phyloP scores from a whole-genome alignment of 2,113 vertebrate species.

The Rhinolophus sinicus region DNA sequence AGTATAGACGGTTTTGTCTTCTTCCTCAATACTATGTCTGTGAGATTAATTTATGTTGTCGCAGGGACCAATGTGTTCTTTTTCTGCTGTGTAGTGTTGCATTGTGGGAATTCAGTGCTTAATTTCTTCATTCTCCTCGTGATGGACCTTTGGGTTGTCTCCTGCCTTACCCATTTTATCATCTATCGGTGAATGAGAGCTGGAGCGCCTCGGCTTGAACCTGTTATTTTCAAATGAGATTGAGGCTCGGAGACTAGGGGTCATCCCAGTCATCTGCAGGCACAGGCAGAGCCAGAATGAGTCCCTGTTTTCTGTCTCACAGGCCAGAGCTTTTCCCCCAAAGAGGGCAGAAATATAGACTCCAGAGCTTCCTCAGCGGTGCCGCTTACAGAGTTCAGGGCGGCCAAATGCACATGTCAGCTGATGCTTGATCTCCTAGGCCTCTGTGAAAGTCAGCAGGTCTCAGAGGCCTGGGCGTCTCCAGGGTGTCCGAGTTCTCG shows the following conservation, averaged over 20 bases:
- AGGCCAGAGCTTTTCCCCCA: not conserved
- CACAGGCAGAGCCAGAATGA: not conserved
- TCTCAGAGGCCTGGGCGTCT: not conserved
- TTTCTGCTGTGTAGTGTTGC: not conserved
- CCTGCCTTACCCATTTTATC: not conserved
- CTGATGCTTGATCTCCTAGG: not conserved
- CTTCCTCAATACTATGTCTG: not conserved
- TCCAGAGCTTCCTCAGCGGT: not conserved
- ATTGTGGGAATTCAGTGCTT: not conserved
- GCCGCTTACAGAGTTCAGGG: not conserved
- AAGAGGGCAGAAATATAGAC: not conserved
- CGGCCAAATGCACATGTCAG: rapidly evolving
- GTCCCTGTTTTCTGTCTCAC: not conserved
- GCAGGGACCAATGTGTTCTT: not conserved
- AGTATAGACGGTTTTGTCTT: not conserved
- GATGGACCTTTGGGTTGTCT: not conserved
- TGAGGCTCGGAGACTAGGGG: not conserved
- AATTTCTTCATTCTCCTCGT: not conserved
- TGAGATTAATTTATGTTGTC: not conserved
- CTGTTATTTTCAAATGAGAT: not conserved
- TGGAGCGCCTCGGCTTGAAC: not conserved
- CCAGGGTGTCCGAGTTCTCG: not conserved
- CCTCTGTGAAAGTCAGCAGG: not conserved
- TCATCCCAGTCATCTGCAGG: not conserved
- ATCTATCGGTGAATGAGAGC: not conserved